Percentiles rank a stretch among this genome's conserved stretches.
Evolutionary conservation across 1,140 invertebrate genomes (phyloP).

Genomic region (Nasonia longicornis): DNA sequence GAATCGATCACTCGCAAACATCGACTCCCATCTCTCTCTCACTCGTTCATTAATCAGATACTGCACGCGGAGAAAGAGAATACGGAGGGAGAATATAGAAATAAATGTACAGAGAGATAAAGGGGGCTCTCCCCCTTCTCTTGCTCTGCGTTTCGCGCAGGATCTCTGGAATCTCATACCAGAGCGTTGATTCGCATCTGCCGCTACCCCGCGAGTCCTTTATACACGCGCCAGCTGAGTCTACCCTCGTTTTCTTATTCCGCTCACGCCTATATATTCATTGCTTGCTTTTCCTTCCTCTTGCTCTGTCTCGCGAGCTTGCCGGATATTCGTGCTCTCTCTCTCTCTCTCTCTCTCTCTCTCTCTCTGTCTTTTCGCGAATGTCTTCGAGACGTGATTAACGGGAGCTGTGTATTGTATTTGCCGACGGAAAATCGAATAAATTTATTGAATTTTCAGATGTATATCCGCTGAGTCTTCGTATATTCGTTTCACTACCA

Average conservation of each 20-base stretch:
- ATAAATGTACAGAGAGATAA: conserved; percentile 8
- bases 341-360: no score
- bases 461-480: neutral
- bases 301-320: neutral
- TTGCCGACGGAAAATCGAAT: neutral
- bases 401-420: neutral
- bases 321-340: neutral
- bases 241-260: conserved; percentile 18
- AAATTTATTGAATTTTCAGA: neutral
- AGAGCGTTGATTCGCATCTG: neutral
- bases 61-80: neutral
- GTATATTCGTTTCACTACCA: no score
- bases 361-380: neutral
- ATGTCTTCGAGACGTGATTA: neutral
- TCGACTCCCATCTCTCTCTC: neutral
- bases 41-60: conserved; percentile 53
- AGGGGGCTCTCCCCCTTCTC: neutral
- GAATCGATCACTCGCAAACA: conserved; percentile 48
- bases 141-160: no score
- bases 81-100: neutral
- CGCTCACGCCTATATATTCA: conserved; percentile 7
- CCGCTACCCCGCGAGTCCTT: neutral
- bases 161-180: neutral
- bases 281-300: neutral
- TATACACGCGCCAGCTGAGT: neutral